These are phyloP conservation scores for Xestoiulus laeticollis DNA, from an alignment of 2,888 invertebrate species.

Conservation along the genomic window DNA sequence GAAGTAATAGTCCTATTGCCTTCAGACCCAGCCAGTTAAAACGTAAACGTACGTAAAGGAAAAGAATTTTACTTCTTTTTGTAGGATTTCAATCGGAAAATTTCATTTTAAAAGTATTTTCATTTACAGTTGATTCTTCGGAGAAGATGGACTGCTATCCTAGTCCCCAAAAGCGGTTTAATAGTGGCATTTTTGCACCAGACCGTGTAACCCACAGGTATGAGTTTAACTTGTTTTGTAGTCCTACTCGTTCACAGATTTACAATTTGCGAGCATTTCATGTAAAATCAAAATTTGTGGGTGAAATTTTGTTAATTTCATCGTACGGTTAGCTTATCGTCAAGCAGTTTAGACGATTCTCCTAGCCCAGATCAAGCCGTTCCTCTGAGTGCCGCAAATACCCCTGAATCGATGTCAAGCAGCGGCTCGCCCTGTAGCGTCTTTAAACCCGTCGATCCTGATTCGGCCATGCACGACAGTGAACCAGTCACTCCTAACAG, in stretches of 20 bases:
- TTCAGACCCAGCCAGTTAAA: constrained; percentile 78
- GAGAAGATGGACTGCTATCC: constrained; percentile 53
- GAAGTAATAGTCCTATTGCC: constrained; percentile 86
- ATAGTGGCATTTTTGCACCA: constrained; percentile 29
- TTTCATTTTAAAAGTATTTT: not conserved
- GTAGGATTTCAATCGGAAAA: constrained; percentile 39
- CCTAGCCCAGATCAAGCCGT: constrained; percentile 61
- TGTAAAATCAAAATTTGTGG: not conserved
- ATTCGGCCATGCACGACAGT: constrained; percentile 55
- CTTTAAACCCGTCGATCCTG: constrained; percentile 67
- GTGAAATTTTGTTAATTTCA: not conserved
- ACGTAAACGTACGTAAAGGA: constrained; percentile 62
- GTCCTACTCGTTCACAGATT: no score
- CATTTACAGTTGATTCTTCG: constrained; percentile 49
- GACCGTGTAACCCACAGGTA: constrained; percentile 53
- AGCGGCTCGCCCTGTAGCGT: constrained; percentile 71
- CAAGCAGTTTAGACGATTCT: constrained; percentile 58
- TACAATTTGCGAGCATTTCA: no score
- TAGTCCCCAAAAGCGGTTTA: constrained; percentile 55
- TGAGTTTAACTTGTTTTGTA: not conserved
- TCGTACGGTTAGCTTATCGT: constrained; percentile 55
- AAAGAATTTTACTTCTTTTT: not conserved
- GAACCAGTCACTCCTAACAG: constrained; percentile 52
- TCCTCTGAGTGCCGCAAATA: constrained; percentile 70
- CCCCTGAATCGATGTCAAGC: constrained; percentile 72